Base-by-base conservation (phyloP, 2,888 invertebrate species). In the Protonemura montana region DNA sequence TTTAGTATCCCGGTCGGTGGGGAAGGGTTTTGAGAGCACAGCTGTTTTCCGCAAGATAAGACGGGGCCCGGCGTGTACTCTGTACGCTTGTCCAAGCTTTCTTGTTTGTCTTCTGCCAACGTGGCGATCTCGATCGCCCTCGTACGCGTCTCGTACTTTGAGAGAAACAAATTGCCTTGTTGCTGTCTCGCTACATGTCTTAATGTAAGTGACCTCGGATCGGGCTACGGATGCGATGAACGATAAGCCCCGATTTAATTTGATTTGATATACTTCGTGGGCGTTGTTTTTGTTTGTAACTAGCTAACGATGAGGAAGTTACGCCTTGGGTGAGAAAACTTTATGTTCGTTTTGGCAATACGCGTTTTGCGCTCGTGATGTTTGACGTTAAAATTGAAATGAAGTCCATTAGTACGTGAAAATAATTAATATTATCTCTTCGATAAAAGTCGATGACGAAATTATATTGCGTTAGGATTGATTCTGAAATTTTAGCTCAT, bases 171-270 rank as follows among this genome's bases (percentile, higher is more conserved):
- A 78, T 78, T 78, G n/a, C 78, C 78, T 28, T 78, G 26, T 78
- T 13, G 78, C 78, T 78, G 78, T 78, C 78, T 28, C 28, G 28
- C 78, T 27, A 7, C 13, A 21, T 2, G 59, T 59, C 59, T 30
- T 81, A 81, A 81, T 81, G 81, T 30, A 30, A 81, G 81, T 81
- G 81, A 81, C 81, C 81, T 29, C 81, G 81, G 5, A n/a, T n/a
- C n/a, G 81, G 59, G 81, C 7, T n/a, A 5, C 27, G 27, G 28
- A 27, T 6, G 80, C 27, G 26, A 27, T 27, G 27, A 80, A 13
- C 80, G 80, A 80, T 80, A 28, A 28, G 27, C n/a, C 80, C 80
- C 27, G 80, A 80, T 80, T 80, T 80, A 80, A 80, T 80, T 80
- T 80, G 80, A 80, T 80, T 80, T 80, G 7, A 6, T n/a, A n/a